Evolutionary conservation across 35 echinoderm and acorn worm genomes (phyloP), one percentile per base, ranked within the genome.

Genomic region (Apostichopus parvimensis): DNA sequence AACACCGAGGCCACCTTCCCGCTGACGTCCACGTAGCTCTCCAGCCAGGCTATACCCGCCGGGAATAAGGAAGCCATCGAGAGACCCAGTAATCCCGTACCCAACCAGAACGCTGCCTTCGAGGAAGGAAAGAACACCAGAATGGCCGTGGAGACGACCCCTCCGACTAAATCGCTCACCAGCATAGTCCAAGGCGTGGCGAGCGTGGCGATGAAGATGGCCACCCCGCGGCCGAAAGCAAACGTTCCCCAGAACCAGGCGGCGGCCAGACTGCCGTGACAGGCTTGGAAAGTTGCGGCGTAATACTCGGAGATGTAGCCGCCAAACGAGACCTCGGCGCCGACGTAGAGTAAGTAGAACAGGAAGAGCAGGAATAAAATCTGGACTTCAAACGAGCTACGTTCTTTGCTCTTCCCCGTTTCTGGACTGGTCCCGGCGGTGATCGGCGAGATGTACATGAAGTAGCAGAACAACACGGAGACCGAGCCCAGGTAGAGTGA

Each of bases 51-150:
- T 82, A 99, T 95, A 11, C 94, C 97, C 21, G 90, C 83, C 53
- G 97, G 97, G 61, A 99, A 96, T 15, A 99, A 72, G 2, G 97
- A 99, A 9, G 95, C 94, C 94, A 98, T 96, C 1, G 93, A 94
- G 34, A 94, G 55, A 1, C 97, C 97, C 8, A 99, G 71, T 0
- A 87, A 11, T 56, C 86, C 93, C 6, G 93, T 96, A 10, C 95
- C 93, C 20, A 88, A 11, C 97, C 97, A 99, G 4, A 99, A 84
- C 53, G 72, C 76, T 13, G 57, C 53, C n/a, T 73, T 88, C 9
- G 72, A 86, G 7, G 94, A 75, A 2, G 61, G 92, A 54, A 90
- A 87, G 72, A 87, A 55, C 1, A 92, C 45, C 56, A 99, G 60
- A 2, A 87, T 66, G 1, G 93, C 9, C 6, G 91, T 92, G 8